Evolutionary conservation across 2,113 vertebrate species (phyloP).

Genomic region (Candoia aspera): DNA sequence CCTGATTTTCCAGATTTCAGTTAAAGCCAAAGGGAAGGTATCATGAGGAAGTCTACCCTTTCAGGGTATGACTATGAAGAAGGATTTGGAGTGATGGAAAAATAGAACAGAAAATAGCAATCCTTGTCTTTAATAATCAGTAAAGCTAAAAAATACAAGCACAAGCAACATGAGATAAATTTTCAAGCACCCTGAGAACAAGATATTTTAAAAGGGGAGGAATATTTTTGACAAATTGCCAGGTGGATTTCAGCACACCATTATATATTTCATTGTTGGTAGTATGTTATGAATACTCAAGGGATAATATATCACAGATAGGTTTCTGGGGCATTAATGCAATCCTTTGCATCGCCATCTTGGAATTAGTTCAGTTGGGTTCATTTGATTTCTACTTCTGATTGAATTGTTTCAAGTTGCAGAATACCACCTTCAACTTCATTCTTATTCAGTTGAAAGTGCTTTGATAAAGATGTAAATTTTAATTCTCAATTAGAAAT

Average conservation of each 20-base stretch:
- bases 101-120: neutral
- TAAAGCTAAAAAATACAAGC: neutral
- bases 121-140: neutral
- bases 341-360: neutral
- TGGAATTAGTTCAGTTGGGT: neutral
- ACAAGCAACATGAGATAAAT: neutral
- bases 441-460: neutral
- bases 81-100: neutral
- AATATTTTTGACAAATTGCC: neutral
- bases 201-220: neutral
- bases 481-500: neutral
- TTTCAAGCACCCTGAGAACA: neutral
- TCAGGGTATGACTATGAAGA: neutral
- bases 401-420: neutral
- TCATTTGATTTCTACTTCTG: neutral
- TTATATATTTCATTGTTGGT: neutral
- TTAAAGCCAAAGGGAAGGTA: neutral
- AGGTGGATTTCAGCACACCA: neutral
- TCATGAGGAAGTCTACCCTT: neutral
- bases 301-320: neutral
- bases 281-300: neutral
- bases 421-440: neutral
- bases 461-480: neutral
- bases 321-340: neutral
- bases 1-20: neutral